Percentiles rank a stretch among this genome's conserved stretches.
phyloP scores from a whole-genome alignment of 2,888 invertebrate species.

The Pollenia angustigena region DNA sequence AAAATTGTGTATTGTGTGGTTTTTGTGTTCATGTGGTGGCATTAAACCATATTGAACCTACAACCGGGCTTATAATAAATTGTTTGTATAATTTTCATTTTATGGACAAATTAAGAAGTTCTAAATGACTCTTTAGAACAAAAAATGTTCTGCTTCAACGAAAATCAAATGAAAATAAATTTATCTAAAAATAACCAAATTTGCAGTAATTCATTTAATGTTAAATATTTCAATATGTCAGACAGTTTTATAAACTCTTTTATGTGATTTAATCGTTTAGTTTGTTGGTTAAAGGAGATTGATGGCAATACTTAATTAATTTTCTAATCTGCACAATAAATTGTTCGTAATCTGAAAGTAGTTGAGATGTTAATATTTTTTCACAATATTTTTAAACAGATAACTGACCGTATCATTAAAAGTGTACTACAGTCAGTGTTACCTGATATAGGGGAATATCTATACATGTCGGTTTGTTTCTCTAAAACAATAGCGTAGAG shows the following conservation, averaged over 20 bases:
- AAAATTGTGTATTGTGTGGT: slow-evolving; percentile 12
- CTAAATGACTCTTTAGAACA: slow-evolving; percentile 9
- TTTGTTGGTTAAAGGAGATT: slow-evolving; percentile 8
- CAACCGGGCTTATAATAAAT: slow-evolving; percentile 17
- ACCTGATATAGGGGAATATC: too few relatives aligned
- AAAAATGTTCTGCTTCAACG: neutral
- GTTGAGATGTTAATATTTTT: slow-evolving; percentile 8
- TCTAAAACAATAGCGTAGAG: too few relatives aligned
- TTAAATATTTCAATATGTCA: neutral
- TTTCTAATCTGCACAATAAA: slow-evolving; percentile 38
- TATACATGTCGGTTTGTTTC: too few relatives aligned
- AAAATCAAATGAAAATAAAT: neutral
- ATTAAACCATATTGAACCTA: slow-evolving; percentile 22
- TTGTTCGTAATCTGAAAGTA: slow-evolving; percentile 21
- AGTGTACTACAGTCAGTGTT: too few relatives aligned
- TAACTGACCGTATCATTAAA: too few relatives aligned
- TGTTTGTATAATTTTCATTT: slow-evolving; percentile 12
- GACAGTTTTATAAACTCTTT: neutral
- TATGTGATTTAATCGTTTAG: neutral
- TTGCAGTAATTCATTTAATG: neutral
- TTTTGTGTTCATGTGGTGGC: slow-evolving; percentile 11
- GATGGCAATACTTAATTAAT: neutral
- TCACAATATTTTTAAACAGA: too few relatives aligned
- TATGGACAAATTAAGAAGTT: neutral
- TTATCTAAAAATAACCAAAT: neutral